phyloP scores from a whole-genome alignment of 2,888 invertebrate genomes.

The Cephus sareptanus region DNA sequence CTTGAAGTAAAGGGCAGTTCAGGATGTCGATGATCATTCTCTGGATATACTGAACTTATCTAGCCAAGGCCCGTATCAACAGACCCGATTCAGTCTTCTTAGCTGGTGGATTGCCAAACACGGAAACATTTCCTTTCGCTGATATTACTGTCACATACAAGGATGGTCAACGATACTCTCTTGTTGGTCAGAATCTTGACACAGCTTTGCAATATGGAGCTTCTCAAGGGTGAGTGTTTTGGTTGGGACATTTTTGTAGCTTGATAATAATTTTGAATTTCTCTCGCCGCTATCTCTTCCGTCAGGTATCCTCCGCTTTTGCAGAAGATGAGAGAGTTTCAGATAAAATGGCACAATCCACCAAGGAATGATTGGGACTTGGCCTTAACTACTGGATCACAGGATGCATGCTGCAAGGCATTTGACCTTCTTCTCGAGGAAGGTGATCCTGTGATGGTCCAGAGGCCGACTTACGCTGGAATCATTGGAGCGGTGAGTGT shows the following conservation, averaged over 20 bases:
- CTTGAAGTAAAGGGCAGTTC: background rate
- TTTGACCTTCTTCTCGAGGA: constrained; percentile 76
- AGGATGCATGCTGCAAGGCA: constrained; percentile 80
- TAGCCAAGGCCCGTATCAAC: constrained; percentile 65
- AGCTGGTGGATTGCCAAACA: constrained; percentile 80
- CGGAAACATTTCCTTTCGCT: constrained; percentile 75
- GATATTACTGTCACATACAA: constrained; percentile 71
- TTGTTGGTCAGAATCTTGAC: constrained; percentile 72
- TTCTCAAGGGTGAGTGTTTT: constrained; percentile 72
- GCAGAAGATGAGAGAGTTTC: constrained; percentile 73
- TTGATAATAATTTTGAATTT: background rate
- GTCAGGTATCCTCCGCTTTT: constrained; percentile 71
- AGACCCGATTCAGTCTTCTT: constrained; percentile 69
- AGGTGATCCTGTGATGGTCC: constrained; percentile 77
- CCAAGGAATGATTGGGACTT: constrained; percentile 72
- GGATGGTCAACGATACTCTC: constrained; percentile 66
- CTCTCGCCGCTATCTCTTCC: background rate
- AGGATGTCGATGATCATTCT: background rate
- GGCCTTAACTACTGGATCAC: constrained; percentile 77
- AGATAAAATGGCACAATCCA: constrained; percentile 73
- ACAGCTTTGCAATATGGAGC: constrained; percentile 80
- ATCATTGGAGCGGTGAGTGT: constrained; percentile 65
- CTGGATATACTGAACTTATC: constrained; percentile 11
- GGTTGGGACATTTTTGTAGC: background rate
- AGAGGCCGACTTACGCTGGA: constrained; percentile 77